Conservation (phyloP, 1,140 invertebrate genomes). For the Antheraea pernyi region DNA sequence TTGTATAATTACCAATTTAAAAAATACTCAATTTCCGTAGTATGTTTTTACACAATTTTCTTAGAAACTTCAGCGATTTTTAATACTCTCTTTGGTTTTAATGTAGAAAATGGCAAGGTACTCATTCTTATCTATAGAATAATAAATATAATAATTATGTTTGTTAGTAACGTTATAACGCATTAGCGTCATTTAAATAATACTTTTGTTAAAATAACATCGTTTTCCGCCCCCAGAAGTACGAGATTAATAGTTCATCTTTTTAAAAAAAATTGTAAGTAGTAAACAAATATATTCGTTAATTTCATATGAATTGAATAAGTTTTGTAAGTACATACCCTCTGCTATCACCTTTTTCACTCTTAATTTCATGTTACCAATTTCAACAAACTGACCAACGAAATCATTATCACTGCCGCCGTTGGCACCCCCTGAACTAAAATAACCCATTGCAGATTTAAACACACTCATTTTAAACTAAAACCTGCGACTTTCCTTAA, state of each 20-base stretch:
- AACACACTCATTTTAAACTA: conserved; percentile 89
- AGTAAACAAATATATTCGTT: background rate
- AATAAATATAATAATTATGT: too few relatives aligned
- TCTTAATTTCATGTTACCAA: conserved; percentile 92
- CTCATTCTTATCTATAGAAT: too few relatives aligned
- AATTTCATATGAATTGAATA: background rate
- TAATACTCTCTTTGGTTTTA: too few relatives aligned
- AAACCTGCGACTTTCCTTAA: conserved; percentile 24
- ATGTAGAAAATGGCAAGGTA: too few relatives aligned
- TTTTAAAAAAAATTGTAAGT: background rate
- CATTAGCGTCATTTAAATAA: too few relatives aligned
- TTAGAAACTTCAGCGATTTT: too few relatives aligned
- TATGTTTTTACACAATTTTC: too few relatives aligned
- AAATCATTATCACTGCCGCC: conserved; percentile 89
- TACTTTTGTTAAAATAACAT: background rate
- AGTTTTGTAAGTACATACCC: conserved; percentile 82
- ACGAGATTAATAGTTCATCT: background rate
- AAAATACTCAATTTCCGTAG: too few relatives aligned
- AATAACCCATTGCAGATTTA: conserved; percentile 92
- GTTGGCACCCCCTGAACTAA: conserved; percentile 82
- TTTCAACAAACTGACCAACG: conserved; percentile 93
- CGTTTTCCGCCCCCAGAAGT: background rate
- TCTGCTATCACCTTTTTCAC: conserved; percentile 95
- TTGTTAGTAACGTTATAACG: too few relatives aligned
- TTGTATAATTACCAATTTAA: too few relatives aligned